phyloP scores from a whole-genome alignment of 1,140 invertebrate species.

The Gryllus bimaculatus region DNA sequence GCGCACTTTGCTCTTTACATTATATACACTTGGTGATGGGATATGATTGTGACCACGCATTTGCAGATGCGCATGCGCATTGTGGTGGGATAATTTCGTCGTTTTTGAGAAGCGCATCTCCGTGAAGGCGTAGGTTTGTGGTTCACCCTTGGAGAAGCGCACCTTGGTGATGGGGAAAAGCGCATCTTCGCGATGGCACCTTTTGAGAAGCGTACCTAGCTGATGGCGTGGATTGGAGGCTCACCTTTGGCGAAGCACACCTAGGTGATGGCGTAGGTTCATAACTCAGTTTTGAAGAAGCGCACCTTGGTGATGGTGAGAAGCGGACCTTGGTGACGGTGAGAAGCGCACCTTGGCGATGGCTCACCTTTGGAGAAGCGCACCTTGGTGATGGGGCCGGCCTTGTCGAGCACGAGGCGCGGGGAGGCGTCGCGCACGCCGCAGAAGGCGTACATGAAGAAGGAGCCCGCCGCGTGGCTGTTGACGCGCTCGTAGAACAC shows the following conservation, averaged over 20 bases:
- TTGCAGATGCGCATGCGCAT: too few species aligned
- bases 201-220: not conserved
- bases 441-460: slow-evolving; percentile 68
- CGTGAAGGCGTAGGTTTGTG: too few species aligned
- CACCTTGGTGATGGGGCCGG: slow-evolving; percentile 64
- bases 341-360: not conserved
- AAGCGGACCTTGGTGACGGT: not conserved
- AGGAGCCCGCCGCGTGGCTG: slow-evolving; percentile 64
- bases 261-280: not conserved
- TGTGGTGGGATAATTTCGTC: too few species aligned
- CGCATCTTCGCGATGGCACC: not conserved
- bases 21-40: too few species aligned
- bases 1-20: too few species aligned
- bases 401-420: slow-evolving; percentile 52
- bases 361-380: slow-evolving; percentile 55
- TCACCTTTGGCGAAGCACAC: slow-evolving; percentile 45
- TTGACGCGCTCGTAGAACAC: slow-evolving; percentile 80
- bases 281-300: slow-evolving; percentile 60
- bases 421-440: slow-evolving; percentile 74
- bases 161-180: slow-evolving; percentile 65
- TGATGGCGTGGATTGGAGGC: not conserved
- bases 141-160: slow-evolving; percentile 57
- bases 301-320: slow-evolving; percentile 61
- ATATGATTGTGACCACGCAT: too few species aligned
- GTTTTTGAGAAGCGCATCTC: too few species aligned